Base-by-base conservation (phyloP, 2,797 vertebrate genomes). In the Borostomias antarcticus region DNA sequence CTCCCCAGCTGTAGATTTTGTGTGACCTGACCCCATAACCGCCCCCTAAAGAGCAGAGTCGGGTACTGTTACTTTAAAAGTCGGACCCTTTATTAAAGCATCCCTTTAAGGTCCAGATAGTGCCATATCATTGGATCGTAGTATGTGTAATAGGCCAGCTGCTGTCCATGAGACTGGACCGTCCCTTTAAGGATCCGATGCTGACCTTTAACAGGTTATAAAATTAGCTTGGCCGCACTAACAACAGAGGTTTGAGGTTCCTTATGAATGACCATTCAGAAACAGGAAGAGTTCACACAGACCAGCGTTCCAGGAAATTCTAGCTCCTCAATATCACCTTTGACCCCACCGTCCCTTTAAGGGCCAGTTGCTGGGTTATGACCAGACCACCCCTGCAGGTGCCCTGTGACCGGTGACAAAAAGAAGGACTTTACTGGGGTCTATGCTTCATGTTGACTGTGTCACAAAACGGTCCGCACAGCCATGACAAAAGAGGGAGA, bases 31-130 rank as follows among this genome's bases (percentile, higher is more conserved):
- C 40, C 40, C 17, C 40, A 11, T 57, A 17, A 33, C 17, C 54
- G 32, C 15, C 33, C 35, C 35, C 13, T 26, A 29, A n/a, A 37
- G 29, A 57, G 54, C 57, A 58, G 7, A 45, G 32, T n/a, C 6
- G 11, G 26, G 26, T 23, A 43, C 23, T 37, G n/a, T n/a, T 28
- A n/a, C 17, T 43, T 28, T 25, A 11, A 45, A 4, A 8, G 37
- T 37, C 33, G 32, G 25, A 23, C 21, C 37, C 35, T 28, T 60
- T 43, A 60, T 51, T 35, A 15, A n/a, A 56, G 30, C 47, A 40
- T 53, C 8, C 66, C 73, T 72, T 26, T 25, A 58, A 56, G 67
- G 62, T 50, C 25, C 37, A 40, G 58, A 23, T 60, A 23, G 35
- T 45, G 58, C 23, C 37, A 35, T 45, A 8, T 26, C 1, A 60